These are phyloP conservation scores for Homalodisca vitripennis DNA, from an alignment of 1,140 invertebrate genomes.

Conservation along the genomic window DNA sequence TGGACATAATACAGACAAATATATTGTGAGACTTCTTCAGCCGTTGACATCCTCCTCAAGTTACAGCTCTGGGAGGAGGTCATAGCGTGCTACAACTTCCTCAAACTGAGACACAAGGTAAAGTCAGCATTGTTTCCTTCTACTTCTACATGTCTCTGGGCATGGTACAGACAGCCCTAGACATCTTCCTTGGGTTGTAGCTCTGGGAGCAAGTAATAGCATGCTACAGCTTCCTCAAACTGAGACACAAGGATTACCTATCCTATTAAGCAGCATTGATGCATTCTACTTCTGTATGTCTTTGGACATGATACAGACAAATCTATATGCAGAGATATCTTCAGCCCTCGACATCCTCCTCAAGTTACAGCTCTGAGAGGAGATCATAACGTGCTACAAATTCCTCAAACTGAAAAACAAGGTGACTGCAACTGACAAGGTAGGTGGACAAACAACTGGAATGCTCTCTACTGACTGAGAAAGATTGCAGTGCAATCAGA, in stretches of 20 bases:
- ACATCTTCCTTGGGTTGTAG: slow-evolving; percentile 75
- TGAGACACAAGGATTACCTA: slow-evolving; percentile 85
- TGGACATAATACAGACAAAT: slow-evolving; percentile 83
- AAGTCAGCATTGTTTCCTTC: no score
- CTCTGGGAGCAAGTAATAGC: slow-evolving; percentile 93
- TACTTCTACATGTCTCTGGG: slow-evolving; percentile 78
- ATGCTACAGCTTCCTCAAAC: slow-evolving; percentile 82
- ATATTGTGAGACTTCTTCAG: no score
- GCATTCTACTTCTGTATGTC: slow-evolving; percentile 74
- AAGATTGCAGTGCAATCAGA: no score
- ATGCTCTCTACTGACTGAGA: no score
- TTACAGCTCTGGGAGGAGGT: slow-evolving; percentile 91
- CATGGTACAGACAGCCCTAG: slow-evolving; percentile 79
- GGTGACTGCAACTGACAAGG: no score
- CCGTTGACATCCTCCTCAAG: slow-evolving; percentile 79
- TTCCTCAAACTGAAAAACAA: slow-evolving; percentile 78
- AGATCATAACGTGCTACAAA: slow-evolving; percentile 89
- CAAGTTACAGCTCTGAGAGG: slow-evolving; percentile 83
- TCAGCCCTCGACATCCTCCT: slow-evolving; percentile 84
- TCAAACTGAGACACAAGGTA: slow-evolving; percentile 83
- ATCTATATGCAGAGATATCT: no score
- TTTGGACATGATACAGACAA: slow-evolving; percentile 79
- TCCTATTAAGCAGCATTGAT: no score
- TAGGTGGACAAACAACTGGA: no score
- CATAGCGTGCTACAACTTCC: slow-evolving; percentile 82